Conservation (phyloP, 2,113 vertebrate genomes). For the Hemibagrus wyckioides region DNA sequence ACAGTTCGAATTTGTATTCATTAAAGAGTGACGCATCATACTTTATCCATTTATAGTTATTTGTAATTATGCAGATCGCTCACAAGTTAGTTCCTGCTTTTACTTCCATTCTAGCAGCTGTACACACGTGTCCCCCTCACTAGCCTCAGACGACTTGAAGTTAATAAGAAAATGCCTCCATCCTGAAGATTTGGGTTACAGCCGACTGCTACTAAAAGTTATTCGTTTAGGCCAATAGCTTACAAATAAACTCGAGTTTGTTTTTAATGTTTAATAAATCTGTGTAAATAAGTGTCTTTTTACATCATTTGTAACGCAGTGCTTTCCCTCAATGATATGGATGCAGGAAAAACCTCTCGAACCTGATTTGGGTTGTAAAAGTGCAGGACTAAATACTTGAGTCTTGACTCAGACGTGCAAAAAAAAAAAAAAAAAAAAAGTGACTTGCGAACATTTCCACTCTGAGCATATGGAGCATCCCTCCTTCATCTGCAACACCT, state of each 20-base stretch:
- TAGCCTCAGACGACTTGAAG: no score
- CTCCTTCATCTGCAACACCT: slow-evolving; percentile 62
- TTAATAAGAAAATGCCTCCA: no score
- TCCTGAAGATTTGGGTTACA: background rate
- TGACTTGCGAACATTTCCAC: background rate
- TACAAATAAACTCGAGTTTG: background rate
- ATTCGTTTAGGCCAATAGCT: background rate
- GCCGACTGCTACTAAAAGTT: background rate
- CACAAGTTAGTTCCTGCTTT: background rate
- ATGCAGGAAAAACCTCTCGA: background rate
- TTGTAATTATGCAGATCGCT: background rate
- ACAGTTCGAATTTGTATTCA: background rate
- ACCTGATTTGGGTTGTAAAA: background rate
- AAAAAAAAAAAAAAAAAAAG: background rate
- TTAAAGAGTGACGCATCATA: background rate
- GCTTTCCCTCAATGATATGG: background rate
- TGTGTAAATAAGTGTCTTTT: background rate
- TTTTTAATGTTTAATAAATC: background rate
- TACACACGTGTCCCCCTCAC: background rate
- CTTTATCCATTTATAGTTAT: background rate
- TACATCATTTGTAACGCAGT: background rate
- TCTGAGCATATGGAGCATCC: background rate
- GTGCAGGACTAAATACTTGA: background rate
- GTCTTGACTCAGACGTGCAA: background rate
- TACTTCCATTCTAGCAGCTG: background rate